Evolutionary conservation across 2,797 vertebrate species (phyloP), one percentile per base, ranked within the genome.

Genomic region (Cryptoblepharus egeriae): DNA sequence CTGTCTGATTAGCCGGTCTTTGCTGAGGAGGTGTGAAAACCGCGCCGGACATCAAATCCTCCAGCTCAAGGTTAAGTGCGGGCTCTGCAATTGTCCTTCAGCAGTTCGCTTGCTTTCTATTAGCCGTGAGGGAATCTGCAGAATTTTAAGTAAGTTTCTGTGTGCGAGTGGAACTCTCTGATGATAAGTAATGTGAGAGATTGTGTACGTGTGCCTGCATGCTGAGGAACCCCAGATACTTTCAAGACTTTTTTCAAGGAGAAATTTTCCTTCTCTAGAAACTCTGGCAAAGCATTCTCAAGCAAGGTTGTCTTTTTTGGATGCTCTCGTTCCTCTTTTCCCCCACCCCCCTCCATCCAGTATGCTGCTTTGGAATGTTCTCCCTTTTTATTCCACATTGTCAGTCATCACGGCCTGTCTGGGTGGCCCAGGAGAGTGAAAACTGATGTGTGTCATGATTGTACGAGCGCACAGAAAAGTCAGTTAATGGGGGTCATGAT

Each of bases 1-100:
- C 32, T 81, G 67, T 89, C 75, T 80, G 61, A 84, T 92, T 85
- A 87, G 82, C 84, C 85, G 9, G 35, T 79, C 88, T 90, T 80
- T 3, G 2, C 82, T 71, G 83, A 82, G 70, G 69, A 88, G 85
- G 75, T 78, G 69, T 80, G 75, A 68, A 24, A 81, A 87, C 65
- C 0, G 11, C 81, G 58, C 84, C 91, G 80, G 22, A 64, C 85
- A 82, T 75, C 57, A 68, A 67, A 77, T 58, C 30, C 69, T 91
- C 82, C 68, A 74, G 75, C 37, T 57, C 88, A 91, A 91, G 88
- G 85, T 94, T 91, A 92, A 88, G 88, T 78, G 83, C 26, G 72
- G 55, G 80, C 63, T 73, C 85, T 90, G 77, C 0, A 1, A 77
- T 72, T 20, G 24, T 24, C 83, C 82, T 90, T 87, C 0, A 1